Evolutionary conservation across 2,888 invertebrate genomes (phyloP), one percentile per base, ranked within the genome.

Genomic region (Drosophila affinis): DNA sequence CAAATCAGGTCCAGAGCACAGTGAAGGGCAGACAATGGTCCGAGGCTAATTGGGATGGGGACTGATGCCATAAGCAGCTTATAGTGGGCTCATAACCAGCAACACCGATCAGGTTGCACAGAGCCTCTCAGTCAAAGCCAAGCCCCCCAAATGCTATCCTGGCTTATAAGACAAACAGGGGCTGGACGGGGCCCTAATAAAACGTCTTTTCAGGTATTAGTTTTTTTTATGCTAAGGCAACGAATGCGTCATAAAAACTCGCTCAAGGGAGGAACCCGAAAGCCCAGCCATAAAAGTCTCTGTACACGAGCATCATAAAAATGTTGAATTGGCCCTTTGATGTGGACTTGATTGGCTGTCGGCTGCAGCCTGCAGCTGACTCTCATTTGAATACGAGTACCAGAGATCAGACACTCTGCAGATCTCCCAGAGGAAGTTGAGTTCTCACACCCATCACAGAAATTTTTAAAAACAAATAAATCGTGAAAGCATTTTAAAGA

Each of bases 211-310:
- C 63, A 53, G 57, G 56, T 14, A 53, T 63, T 63, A 58, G 52
- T 53, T 51, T 46, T 53, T 51, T 46, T 72, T 65, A 53, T 53
- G 58, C 34, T 55, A 24, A 58, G 39, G 34, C 32, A 21, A 24
- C 29, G 45, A 47, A 34, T 48, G 32, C 47, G 51, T 47, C 54
- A 51, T 64, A 45, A 72, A 64, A 58, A 34, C n/a, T 27, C 3
- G 46, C 9, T 21, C 14, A 17, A 32, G 54, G 29, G 14, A 32
- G 34, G 39, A 24, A 14, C 51, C 14, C 62, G 9, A 48, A 62
- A 46, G 6, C 39, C 18, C 21, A 24, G 44, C 32, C 63, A 54
- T 65, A 49, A 69, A 57, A 52, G n/a, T n/a, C 9, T 9, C n/a
- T n/a, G 32, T 24, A 29, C 55, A 61, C 27, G 60, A 56, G 29